Conservation (phyloP, 2,888 invertebrate species). For the Eristalinus sepulchralis region DNA sequence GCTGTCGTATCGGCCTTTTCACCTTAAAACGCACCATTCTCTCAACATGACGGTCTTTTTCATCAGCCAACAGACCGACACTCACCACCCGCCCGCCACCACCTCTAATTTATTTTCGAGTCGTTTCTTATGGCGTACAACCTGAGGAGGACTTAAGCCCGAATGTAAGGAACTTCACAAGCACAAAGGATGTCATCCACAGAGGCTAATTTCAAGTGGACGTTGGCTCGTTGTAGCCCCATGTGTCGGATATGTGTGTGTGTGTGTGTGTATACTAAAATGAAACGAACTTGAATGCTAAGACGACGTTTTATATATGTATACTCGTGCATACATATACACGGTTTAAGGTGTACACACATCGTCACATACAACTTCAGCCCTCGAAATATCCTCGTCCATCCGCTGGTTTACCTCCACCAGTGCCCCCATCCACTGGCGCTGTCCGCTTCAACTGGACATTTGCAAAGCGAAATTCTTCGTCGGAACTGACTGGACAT, state of each 20-base stretch:
- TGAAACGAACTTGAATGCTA: constrained; percentile 57
- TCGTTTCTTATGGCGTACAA: constrained; percentile 64
- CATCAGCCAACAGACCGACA: neutral
- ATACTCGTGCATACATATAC: neutral
- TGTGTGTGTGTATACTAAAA: constrained; percentile 5
- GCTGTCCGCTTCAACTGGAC: constrained; percentile 67
- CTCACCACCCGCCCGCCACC: neutral
- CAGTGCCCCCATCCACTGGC: constrained; percentile 1
- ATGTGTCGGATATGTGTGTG: constrained; percentile 26
- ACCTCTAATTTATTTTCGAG: constrained; percentile 64
- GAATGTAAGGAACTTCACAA: constrained; percentile 69
- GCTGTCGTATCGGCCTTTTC: constrained; percentile 44
- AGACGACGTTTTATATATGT: constrained; percentile 51
- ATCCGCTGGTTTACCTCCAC: constrained; percentile 7
- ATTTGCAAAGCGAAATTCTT: constrained; percentile 71
- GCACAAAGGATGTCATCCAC: constrained; percentile 71
- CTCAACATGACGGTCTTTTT: constrained; percentile 2
- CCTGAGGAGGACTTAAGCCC: constrained; percentile 69
- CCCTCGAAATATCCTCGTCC: constrained; percentile 42
- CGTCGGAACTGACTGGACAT: constrained; percentile 72
- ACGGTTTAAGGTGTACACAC: neutral
- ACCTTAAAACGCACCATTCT: constrained; percentile 63
- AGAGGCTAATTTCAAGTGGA: constrained; percentile 72
- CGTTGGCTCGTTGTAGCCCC: constrained; percentile 56
- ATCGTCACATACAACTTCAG: neutral